phyloP scores from a whole-genome alignment of 2,797 vertebrate genomes.

The Microctenopoma steveboyesi region DNA sequence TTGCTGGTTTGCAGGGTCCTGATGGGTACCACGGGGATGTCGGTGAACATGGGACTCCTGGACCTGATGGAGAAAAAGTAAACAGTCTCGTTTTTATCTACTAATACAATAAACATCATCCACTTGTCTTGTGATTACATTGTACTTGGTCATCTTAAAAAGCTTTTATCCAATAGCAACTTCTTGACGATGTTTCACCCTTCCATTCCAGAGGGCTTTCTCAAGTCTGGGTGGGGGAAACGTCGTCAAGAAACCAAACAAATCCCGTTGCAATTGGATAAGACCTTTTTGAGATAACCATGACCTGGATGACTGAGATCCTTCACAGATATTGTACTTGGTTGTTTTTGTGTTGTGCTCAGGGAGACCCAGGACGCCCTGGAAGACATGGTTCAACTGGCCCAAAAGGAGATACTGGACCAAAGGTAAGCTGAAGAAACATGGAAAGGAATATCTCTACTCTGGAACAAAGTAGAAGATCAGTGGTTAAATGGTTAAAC shows the following conservation, averaged over 20 bases:
- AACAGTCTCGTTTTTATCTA: background rate
- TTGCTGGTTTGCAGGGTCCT: constrained; percentile 84
- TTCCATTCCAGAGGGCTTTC: too few relatives aligned
- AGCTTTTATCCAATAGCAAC: too few relatives aligned
- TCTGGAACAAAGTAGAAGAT: background rate
- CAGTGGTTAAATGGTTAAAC: background rate
- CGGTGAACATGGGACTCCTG: constrained; percentile 85
- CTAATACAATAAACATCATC: background rate
- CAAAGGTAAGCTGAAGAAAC: constrained; percentile 78
- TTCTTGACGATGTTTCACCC: too few relatives aligned
- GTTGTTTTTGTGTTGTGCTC: constrained; percentile 50
- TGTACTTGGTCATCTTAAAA: background rate
- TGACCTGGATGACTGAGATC: too few relatives aligned
- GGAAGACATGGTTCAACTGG: constrained; percentile 89
- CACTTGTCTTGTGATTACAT: constrained; percentile 7
- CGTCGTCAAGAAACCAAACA: too few relatives aligned
- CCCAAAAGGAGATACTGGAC: constrained; percentile 84
- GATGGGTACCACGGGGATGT: constrained; percentile 91
- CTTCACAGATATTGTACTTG: too few relatives aligned
- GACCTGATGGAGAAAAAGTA: constrained; percentile 91
- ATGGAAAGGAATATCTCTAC: too few relatives aligned
- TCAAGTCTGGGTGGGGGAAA: too few relatives aligned
- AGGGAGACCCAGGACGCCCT: constrained; percentile 93
- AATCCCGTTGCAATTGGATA: too few relatives aligned
- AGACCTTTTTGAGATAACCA: too few relatives aligned